Evolutionary conservation across 2,888 invertebrate genomes (phyloP), one percentile per base, ranked within the genome.

Genomic region (Coleophora deauratella): DNA sequence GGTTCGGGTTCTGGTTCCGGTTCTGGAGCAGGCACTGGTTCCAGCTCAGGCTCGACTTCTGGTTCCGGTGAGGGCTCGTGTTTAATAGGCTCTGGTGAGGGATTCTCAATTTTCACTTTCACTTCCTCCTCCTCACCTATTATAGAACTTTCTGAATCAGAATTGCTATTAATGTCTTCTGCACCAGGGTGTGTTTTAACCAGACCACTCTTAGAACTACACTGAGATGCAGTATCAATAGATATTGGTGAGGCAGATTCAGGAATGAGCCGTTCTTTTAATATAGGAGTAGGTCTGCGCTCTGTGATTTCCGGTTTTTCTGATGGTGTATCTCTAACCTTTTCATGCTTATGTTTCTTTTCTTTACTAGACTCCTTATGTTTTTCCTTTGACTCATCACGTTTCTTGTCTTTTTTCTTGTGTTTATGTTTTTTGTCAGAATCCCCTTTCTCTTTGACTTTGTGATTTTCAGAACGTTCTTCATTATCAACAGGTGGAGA

Each of bases 351-450:
- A 46, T 82, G 82, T 61, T 84, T 87, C 55, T 82, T 86, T 45
- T 85, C 82, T 61, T 85, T 87, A 55, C 52, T 77, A 1, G 74
- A 70, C 27, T 89, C 90, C 52, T 88, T 87, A 36, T 90, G 90
- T 56, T 88, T 89, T 36, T 90, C 90, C 54, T 88, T 88, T 12
- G 81, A 80, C 51, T 91, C 91, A 59, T 89, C 86, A 41, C 87
- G 87, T 59, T 89, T 91, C 57, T 91, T 91, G 50, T 90, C 89
- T 64, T 89, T 89, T 64, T 89, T 89, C 72, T 89, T 90, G 51
- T 89, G 88, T 60, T 89, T 90, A 50, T 89, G 88, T 54, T 87
- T 87, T 47, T 85, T 80, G 58, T 88, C 87, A 36, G 74, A 66
- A 43, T 87, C 81, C 41, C 80, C 76, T 55, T 88, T 88, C 13